Evolutionary conservation across 1,140 invertebrate species (phyloP).

Genomic region (Drosophila lacteicornis): DNA sequence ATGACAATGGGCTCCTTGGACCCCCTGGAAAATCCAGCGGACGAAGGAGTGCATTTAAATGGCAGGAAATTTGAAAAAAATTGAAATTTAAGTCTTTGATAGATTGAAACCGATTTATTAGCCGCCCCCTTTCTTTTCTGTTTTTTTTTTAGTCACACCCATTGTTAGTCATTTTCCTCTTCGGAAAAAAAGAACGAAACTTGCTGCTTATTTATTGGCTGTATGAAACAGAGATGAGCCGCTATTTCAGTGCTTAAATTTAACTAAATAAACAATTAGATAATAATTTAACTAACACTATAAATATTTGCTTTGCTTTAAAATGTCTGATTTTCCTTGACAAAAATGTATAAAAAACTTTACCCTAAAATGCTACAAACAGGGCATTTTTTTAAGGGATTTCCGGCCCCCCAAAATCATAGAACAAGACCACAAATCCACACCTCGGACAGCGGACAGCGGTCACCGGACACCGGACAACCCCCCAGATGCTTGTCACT

Average conservation of each 20-base stretch:
- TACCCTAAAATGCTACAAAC: too few relatives aligned
- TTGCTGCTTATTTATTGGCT: slow-evolving; percentile 10
- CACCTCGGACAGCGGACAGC: slow-evolving; percentile 12
- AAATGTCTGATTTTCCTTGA: too few relatives aligned
- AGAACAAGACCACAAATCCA: slow-evolving; percentile 26
- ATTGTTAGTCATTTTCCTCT: slow-evolving; percentile 51
- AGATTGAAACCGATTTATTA: slow-evolving; percentile 78
- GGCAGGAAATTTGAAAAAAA: slow-evolving; percentile 83
- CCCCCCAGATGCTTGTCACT: slow-evolving; percentile 19
- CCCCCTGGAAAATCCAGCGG: slow-evolving; percentile 41
- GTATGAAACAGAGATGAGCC: slow-evolving; percentile 9
- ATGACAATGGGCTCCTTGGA: slow-evolving; percentile 57
- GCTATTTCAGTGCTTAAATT: background rate
- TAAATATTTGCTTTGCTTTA: too few relatives aligned
- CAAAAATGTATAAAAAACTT: too few relatives aligned
- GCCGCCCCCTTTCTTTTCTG: slow-evolving; percentile 51
- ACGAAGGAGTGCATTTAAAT: slow-evolving; percentile 82
- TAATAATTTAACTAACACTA: too few relatives aligned
- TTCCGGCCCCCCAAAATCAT: background rate
- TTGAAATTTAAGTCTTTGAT: slow-evolving; percentile 83
- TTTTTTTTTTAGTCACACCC: slow-evolving; percentile 15
- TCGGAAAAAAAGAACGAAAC: slow-evolving; percentile 14
- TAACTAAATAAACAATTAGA: too few relatives aligned
- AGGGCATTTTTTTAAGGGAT: too few relatives aligned
- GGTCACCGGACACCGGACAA: too few relatives aligned